phyloP scores from a whole-genome alignment of 2,888 invertebrate genomes.

The Ganaspis brasiliensis region DNA sequence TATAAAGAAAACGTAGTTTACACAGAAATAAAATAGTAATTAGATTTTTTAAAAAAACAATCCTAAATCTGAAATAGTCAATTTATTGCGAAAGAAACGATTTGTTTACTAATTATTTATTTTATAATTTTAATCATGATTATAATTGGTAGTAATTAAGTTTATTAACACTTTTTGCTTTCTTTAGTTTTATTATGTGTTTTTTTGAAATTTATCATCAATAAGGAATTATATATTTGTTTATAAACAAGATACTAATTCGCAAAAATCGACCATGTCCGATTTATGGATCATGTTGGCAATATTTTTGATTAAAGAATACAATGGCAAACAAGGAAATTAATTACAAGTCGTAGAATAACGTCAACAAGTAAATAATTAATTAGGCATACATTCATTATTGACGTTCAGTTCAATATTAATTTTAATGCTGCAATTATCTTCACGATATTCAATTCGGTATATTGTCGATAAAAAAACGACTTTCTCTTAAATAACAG shows the following conservation, averaged over 20 bases:
- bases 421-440: not conserved
- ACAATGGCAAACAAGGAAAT: constrained; percentile 11
- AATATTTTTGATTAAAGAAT: not conserved
- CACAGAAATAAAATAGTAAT: not conserved
- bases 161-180: too few species aligned
- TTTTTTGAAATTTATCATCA: too few species aligned
- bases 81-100: not conserved
- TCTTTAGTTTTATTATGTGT: too few species aligned
- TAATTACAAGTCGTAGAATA: not conserved
- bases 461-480: constrained; percentile 33
- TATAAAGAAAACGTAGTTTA: not conserved
- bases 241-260: too few species aligned
- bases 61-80: not conserved
- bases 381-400: not conserved
- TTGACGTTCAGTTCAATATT: constrained; percentile 1
- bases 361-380: not conserved
- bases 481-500: constrained; percentile 34
- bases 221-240: too few species aligned
- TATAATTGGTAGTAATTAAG: too few species aligned
- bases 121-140: not conserved
- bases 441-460: not conserved
- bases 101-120: not conserved
- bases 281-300: constrained; percentile 4
- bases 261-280: not conserved
- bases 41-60: not conserved